phyloP scores from a whole-genome alignment of 1,140 invertebrate genomes.

The Apolygus lucorum region DNA sequence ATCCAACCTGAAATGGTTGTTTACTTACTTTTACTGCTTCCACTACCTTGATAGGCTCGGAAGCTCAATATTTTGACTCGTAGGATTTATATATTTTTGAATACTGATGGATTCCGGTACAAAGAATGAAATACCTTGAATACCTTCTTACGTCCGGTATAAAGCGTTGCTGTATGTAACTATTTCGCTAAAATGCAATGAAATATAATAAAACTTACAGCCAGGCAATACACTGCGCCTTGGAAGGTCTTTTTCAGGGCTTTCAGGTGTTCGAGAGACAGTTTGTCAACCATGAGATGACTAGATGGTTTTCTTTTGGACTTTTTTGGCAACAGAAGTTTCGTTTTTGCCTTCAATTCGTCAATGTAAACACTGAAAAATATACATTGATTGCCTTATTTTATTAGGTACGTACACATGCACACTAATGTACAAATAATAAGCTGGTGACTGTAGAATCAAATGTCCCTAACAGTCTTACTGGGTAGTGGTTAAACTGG shows the following conservation, averaged over 20 bases:
- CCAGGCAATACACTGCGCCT: background rate
- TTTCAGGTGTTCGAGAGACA: background rate
- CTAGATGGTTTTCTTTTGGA: background rate
- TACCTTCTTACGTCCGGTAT: background rate
- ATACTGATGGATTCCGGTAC: background rate
- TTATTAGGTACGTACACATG: background rate
- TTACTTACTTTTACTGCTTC: no score
- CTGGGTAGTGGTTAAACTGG: background rate
- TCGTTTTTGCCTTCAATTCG: background rate
- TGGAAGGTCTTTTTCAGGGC: background rate
- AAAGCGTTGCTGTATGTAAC: background rate
- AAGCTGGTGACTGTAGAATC: background rate
- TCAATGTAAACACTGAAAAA: conserved; percentile 4
- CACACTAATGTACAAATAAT: background rate
- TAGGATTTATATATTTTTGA: background rate
- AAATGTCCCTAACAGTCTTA: background rate
- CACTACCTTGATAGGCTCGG: no score
- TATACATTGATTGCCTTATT: background rate
- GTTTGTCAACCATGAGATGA: background rate
- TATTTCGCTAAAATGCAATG: background rate
- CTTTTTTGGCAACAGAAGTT: background rate
- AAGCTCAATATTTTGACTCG: no score
- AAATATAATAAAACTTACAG: background rate
- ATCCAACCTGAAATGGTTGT: no score
- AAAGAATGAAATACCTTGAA: background rate